Base-by-base conservation (phyloP, 2,888 invertebrate species). In the Cerceris ruficornis region DNA sequence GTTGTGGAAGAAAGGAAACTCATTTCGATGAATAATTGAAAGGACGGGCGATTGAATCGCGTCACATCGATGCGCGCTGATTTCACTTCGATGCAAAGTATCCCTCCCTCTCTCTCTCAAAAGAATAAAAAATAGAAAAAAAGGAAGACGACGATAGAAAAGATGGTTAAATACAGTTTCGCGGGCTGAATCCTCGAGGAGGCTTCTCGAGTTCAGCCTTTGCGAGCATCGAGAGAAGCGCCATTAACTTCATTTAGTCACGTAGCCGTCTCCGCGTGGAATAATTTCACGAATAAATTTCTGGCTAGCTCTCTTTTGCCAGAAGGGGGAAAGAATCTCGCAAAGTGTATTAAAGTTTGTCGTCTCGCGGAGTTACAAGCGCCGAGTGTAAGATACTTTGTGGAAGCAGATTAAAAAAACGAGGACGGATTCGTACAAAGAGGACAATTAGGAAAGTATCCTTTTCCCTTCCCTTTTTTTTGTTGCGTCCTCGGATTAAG, bases 321-420 rank as follows among this genome's bases (percentile, higher is more conserved):
- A 43, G n/a, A 8, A 8, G 7, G 7, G 28, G 43, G 14, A 54
- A 52, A 52, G 54, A 67, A 62, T 57, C 49, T 61, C 65, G 52
- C 42, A 43, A 66, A 75, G 62, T 62, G 62, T 17, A 75, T 70
- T 70, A 70, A 77, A 61, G 66, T 62, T 76, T 50, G 66, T 66
- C 49, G 49, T 61, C 57, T 57, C 58, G 14, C 14, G 15, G 43
- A 66, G 75, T 55, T 49, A 28, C 67, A 46, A 52, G 62, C 39
- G 46, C 58, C 41, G 39, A 15, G 17, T 55, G 55, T 9, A 39
- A 43, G 52, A 50, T 42, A 60, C 39, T 65, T 59, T n/a, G 39
- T 15, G 13, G 39, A 15, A 14, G 54, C 17, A 42, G 64, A 65
- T 73, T 69, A 68, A 68, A 54, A 54, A 39, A 52, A 8, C 11